phyloP scores from a whole-genome alignment of 2,888 invertebrate genomes.

The Rhogogaster chlorosoma region DNA sequence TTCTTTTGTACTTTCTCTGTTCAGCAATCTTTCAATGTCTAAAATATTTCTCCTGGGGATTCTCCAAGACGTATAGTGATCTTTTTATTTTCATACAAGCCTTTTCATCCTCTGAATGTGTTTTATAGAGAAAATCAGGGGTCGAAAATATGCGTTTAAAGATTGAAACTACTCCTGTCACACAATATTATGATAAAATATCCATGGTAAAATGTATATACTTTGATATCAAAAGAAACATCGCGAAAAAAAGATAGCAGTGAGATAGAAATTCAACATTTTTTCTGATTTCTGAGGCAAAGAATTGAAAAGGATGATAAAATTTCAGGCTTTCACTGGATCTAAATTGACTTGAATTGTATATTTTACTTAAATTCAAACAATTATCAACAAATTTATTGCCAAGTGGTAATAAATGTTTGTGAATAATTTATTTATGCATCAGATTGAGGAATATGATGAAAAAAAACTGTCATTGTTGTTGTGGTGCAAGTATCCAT shows the following conservation, averaged over 20 bases:
- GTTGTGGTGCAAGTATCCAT: neutral
- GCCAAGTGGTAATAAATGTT: neutral
- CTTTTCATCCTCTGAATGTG: neutral
- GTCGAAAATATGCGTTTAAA: neutral
- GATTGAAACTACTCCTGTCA: neutral
- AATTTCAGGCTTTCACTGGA: neutral
- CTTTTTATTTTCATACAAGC: neutral
- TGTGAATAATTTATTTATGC: neutral
- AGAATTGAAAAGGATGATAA: neutral
- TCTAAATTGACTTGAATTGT: neutral
- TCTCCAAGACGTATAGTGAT: neutral
- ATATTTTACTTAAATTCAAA: neutral
- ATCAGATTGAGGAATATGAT: neutral
- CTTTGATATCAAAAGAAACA: neutral
- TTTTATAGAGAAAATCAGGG: no score
- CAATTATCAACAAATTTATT: neutral
- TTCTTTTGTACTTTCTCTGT: neutral
- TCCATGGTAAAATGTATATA: neutral
- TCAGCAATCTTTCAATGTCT: neutral
- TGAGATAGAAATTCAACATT: neutral
- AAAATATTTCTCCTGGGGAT: neutral
- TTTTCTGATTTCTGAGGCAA: neutral
- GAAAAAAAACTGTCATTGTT: neutral
- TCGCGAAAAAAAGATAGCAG: neutral
- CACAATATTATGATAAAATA: neutral